These are phyloP conservation scores for Tholera decimalis DNA, from an alignment of 2,888 invertebrate species.

Conservation along the genomic window DNA sequence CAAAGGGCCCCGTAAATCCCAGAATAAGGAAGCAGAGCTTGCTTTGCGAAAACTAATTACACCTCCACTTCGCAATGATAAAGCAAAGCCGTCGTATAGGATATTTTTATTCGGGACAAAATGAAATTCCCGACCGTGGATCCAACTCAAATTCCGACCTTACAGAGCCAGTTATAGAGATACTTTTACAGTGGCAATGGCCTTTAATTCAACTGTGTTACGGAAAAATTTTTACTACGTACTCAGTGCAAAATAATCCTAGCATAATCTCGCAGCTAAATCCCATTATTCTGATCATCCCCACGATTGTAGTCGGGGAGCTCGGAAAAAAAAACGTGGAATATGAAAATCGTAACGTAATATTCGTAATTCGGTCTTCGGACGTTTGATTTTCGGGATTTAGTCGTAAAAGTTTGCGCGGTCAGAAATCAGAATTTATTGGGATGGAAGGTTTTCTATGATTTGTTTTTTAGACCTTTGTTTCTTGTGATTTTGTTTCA, in stretches of 20 bases:
- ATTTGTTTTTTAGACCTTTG: conserved; percentile 24
- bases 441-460: conserved; percentile 46
- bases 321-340: conserved; percentile 47
- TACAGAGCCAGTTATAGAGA: conserved; percentile 45
- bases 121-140: conserved; percentile 82
- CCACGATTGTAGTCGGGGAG: conserved; percentile 73
- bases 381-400: conserved; percentile 79
- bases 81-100: conserved; percentile 90
- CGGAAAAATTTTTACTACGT: conserved; percentile 83
- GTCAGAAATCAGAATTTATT: conserved; percentile 76
- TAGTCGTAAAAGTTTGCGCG: conserved; percentile 74
- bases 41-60: conserved; percentile 90
- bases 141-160: conserved; percentile 60
- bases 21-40: conserved; percentile 80
- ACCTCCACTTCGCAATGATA: conserved; percentile 89
- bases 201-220: conserved; percentile 59
- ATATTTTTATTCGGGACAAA: conserved; percentile 90
- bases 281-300: conserved; percentile 90
- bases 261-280: conserved; percentile 89
- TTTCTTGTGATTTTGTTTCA: conserved; percentile 6
- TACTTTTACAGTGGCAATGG: conserved; percentile 31
- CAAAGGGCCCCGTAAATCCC: conserved; percentile 53
- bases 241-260: conserved; percentile 88
- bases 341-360: conserved; percentile 73
- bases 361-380: conserved; percentile 70